phyloP scores from a whole-genome alignment of 2,888 invertebrate genomes.

The Mycalesis mineus region DNA sequence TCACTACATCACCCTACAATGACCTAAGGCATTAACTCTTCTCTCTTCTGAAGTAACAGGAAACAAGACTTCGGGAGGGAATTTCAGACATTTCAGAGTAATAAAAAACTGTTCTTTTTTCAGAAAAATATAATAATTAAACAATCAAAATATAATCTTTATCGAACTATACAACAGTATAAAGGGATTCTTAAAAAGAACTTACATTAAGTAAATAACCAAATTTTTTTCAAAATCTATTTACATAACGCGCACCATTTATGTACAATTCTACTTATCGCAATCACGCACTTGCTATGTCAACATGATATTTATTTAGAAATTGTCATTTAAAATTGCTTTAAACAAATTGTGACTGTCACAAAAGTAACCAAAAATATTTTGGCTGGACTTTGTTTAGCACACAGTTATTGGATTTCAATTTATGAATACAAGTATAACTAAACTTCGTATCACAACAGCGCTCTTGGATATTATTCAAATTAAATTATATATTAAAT shows the following conservation, averaged over 20 bases:
- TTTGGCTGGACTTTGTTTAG: neutral
- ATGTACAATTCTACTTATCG: slow-evolving; percentile 40
- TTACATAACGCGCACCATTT: slow-evolving; percentile 42
- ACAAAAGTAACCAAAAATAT: neutral
- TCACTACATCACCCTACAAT: no score
- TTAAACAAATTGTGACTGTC: neutral
- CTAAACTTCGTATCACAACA: neutral
- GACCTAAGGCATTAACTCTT: no score
- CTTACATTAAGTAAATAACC: slow-evolving; percentile 51
- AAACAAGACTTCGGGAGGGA: no score
- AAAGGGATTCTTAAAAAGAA: slow-evolving; percentile 53
- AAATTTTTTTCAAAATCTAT: slow-evolving; percentile 50
- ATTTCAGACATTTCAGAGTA: no score
- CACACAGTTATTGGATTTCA: neutral
- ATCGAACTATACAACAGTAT: slow-evolving; percentile 75
- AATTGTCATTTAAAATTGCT: neutral
- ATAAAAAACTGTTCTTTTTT: slow-evolving; percentile 47
- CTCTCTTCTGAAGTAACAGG: no score
- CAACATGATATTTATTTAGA: slow-evolving; percentile 24
- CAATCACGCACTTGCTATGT: slow-evolving; percentile 21
- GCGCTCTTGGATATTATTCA: slow-evolving; percentile 1
- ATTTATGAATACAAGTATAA: neutral
- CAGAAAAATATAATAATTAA: slow-evolving; percentile 72
- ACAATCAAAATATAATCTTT: slow-evolving; percentile 74
- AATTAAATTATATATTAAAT: slow-evolving; percentile 5